Conservation (phyloP, 2,113 vertebrate species). For the Bettongia penicillata region DNA sequence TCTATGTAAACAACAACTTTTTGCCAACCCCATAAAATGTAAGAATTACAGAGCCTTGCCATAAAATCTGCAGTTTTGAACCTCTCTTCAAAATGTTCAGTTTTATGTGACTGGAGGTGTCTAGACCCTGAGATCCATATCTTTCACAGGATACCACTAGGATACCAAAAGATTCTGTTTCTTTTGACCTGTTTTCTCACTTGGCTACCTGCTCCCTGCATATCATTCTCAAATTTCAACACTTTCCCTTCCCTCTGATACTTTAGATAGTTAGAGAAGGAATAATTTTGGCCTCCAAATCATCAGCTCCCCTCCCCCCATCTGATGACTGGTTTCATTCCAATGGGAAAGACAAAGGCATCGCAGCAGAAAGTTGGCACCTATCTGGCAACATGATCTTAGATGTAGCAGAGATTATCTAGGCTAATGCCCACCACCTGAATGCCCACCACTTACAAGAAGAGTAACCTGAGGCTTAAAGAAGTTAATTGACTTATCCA, state of each 20-base stretch:
- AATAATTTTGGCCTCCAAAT: not conserved
- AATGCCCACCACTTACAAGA: not conserved
- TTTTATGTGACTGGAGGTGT: not conserved
- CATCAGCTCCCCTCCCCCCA: not conserved
- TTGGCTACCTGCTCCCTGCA: not conserved
- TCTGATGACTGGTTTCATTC: not conserved
- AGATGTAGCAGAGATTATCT: not conserved
- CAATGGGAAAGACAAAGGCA: not conserved
- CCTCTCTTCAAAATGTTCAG: not conserved
- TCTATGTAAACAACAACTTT: not conserved
- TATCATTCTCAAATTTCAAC: not conserved
- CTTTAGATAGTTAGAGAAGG: not conserved
- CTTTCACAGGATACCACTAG: not conserved
- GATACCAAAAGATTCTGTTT: not conserved
- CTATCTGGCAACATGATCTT: not conserved
- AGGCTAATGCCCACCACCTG: not conserved
- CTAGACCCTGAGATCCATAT: not conserved
- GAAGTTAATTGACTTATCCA: not conserved
- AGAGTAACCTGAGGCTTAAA: not conserved
- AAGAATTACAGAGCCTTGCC: fast-evolving
- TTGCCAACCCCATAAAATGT: not conserved
- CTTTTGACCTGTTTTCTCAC: not conserved
- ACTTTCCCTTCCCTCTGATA: not conserved
- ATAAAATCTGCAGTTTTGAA: not conserved
- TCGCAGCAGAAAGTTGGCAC: not conserved